These are phyloP conservation scores for Helarctos malayanus DNA, from an alignment of 2,797 vertebrate genomes.

Conservation along the genomic window DNA sequence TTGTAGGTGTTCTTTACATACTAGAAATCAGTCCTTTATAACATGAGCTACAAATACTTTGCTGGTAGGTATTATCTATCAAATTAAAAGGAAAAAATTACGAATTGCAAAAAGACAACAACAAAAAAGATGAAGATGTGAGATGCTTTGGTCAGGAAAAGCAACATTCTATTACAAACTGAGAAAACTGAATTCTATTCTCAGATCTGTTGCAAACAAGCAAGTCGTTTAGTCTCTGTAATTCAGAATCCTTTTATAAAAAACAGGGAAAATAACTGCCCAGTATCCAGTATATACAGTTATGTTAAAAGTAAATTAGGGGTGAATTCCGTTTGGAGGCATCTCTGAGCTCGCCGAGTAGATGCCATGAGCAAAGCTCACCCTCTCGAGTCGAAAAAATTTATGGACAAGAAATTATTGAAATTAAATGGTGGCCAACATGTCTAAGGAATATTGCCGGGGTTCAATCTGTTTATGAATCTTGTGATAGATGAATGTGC, in stretches of 20 bases:
- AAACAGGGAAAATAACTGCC: background rate
- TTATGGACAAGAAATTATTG: too few species aligned
- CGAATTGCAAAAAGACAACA: background rate
- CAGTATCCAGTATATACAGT: background rate
- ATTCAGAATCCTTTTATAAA: background rate
- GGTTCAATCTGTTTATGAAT: too few species aligned
- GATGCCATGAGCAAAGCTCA: too few species aligned
- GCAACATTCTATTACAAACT: background rate
- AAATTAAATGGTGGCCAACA: too few species aligned
- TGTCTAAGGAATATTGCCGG: too few species aligned
- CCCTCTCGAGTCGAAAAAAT: too few species aligned
- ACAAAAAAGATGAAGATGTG: background rate
- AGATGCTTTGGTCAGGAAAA: background rate
- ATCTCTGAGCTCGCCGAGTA: too few species aligned
- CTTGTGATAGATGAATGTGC: too few species aligned
- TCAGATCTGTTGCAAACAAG: background rate
- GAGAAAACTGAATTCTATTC: background rate
- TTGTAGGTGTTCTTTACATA: background rate
- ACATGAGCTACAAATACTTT: background rate
- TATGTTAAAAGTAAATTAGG: background rate
- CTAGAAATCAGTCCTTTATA: background rate
- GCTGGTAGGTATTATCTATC: background rate
- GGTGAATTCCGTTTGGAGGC: too few species aligned
- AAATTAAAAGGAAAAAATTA: conserved; percentile 11
- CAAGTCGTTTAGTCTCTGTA: background rate